Percentiles rank a stretch among this genome's conserved stretches.
Conservation (phyloP, 2,113 vertebrate species). For the Pseudopodoces humilis region DNA sequence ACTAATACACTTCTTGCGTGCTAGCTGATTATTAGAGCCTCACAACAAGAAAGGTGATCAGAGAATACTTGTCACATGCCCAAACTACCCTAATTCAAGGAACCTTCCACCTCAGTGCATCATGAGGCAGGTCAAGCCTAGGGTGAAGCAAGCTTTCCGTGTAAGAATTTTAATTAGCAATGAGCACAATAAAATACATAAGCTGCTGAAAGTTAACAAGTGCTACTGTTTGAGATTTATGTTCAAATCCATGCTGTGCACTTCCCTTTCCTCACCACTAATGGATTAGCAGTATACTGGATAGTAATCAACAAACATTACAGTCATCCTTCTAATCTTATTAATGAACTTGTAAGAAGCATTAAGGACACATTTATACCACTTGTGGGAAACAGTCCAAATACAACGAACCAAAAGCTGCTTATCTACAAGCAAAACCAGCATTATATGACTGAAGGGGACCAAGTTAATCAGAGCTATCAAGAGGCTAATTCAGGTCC, state of each 20-base stretch:
- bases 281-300: constrained; percentile 50
- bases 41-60: constrained; percentile 62
- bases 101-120: constrained; percentile 55
- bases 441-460: constrained; percentile 22
- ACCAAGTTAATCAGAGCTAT: constrained; percentile 46
- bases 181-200: constrained; percentile 67
- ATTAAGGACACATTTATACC: constrained; percentile 77
- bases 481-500: constrained; percentile 43
- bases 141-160: constrained; percentile 60
- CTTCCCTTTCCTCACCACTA: constrained; percentile 18
- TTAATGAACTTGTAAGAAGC: constrained; percentile 67
- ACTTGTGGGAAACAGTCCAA: constrained; percentile 73
- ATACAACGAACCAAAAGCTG: constrained; percentile 71
- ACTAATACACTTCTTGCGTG: constrained; percentile 76
- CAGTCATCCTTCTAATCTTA: constrained; percentile 72
- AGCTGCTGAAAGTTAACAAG: constrained; percentile 71
- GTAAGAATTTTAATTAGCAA: constrained; percentile 79
- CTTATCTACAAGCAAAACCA: constrained; percentile 57
- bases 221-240: constrained; percentile 76
- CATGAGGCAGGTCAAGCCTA: constrained; percentile 65
- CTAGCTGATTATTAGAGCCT: constrained; percentile 73
- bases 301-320: constrained; percentile 71
- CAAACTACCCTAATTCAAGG: constrained; percentile 59
- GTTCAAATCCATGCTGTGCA: constrained; percentile 50
- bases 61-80: constrained; percentile 78